Evolutionary conservation across 2,797 vertebrate genomes (phyloP).

Genomic region (Holocentrus rufus): DNA sequence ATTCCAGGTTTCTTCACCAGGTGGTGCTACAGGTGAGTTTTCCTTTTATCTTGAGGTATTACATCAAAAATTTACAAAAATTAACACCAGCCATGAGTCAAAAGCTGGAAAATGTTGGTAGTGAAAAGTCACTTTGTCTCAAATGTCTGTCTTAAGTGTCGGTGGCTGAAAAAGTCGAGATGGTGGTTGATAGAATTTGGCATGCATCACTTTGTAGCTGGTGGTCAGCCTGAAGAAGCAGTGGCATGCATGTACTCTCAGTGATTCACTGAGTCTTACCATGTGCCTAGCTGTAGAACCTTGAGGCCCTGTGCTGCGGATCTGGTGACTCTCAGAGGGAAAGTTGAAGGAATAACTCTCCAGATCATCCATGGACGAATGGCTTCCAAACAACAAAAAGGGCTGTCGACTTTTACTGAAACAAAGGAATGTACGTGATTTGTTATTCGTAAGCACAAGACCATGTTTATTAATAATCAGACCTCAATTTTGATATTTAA

Average conservation of each 20-base stretch:
- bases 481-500: not conserved
- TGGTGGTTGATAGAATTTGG: not conserved
- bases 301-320: slow-evolving; percentile 88
- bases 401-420: slow-evolving; percentile 90
- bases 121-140: not conserved
- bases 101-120: not conserved
- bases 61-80: not conserved
- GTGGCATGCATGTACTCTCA: not conserved
- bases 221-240: not conserved
- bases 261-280: slow-evolving; percentile 76
- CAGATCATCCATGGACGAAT: slow-evolving; percentile 89
- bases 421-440: slow-evolving; percentile 5
- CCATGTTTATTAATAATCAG: not conserved
- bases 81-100: not conserved
- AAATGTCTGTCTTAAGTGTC: not conserved
- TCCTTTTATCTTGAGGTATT: not conserved
- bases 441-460: not conserved
- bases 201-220: not conserved
- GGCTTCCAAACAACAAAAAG: slow-evolving; percentile 92
- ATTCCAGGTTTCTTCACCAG: not conserved
- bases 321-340: slow-evolving; percentile 94
- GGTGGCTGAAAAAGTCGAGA: not conserved
- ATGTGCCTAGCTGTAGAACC: slow-evolving; percentile 90
- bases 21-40: not conserved
- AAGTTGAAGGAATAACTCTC: slow-evolving; percentile 93